Base-by-base conservation (phyloP, 2,888 invertebrate genomes). In the Cheilosia pagana region DNA sequence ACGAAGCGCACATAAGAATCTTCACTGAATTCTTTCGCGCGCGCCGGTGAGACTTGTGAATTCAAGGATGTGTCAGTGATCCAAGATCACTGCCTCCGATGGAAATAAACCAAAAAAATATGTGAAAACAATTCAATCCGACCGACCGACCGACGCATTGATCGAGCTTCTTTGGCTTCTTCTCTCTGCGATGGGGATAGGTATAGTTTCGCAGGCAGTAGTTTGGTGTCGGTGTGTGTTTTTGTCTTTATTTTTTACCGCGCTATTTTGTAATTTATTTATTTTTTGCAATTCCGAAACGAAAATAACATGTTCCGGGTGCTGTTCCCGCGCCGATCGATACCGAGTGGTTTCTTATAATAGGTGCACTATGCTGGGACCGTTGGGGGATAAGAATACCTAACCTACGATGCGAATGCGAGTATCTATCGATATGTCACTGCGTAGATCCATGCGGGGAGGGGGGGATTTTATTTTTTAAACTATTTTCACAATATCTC, bases 261-360 rank as follows among this genome's bases (percentile, higher is more conserved):
- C 70, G 57, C 70, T 70, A 60, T 63, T 65, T 35, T 23, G 25
- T 25, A 10, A 31, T 70, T 62, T 52, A 62, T 63, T 55, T 52
- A 14, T 63, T 41, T 65, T 62, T 72, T 60, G 71, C 70, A 35
- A 81, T 85, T 71, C 75, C 85, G 57, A 81, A 67, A 28, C 81
- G 68, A 85, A 85, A 85, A 85, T 76, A 85, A 71, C 85, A 71
- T 81, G 81, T 85, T 85, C 85, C 85, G 85, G 85, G 85, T 81
- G 81, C 85, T 85, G 81, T 81, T 85, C 85, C 75, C 50, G 83
- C 59, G 21, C 52, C 52, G 53, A 79, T 83, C 62, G 63, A 74
- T 83, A 68, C 45, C 41, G 35, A 55, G 41, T 74, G 48, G 39
- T 23, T 53, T 23, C 43, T 41, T 35, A 74, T 57, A 67, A 41